These are phyloP conservation scores for Atta colombica DNA, from an alignment of 1,140 invertebrate species.

Conservation along the genomic window DNA sequence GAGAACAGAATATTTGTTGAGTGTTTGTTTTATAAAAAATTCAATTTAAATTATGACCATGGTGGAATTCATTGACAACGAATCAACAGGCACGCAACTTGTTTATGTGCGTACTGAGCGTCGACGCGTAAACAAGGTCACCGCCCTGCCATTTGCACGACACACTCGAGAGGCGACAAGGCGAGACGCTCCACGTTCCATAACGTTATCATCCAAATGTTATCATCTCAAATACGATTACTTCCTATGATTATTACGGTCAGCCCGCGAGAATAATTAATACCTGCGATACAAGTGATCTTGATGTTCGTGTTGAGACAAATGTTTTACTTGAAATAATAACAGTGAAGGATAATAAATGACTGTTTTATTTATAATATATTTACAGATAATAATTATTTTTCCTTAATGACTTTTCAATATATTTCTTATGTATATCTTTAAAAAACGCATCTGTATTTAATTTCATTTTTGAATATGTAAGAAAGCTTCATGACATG, in stretches of 20 bases:
- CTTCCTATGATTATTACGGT: conserved; percentile 23
- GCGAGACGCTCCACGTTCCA: not conserved
- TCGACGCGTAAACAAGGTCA: not conserved
- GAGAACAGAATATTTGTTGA: not conserved
- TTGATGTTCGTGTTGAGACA: not conserved
- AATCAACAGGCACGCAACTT: not conserved
- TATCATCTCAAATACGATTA: not conserved
- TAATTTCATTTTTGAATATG: too few relatives aligned
- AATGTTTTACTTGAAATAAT: not conserved
- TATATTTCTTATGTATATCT: too few relatives aligned
- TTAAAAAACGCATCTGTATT: too few relatives aligned
- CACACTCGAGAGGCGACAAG: not conserved
- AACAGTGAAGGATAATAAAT: not conserved
- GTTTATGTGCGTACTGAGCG: not conserved
- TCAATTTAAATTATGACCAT: not conserved
- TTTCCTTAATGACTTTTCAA: not conserved
- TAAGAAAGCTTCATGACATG: too few relatives aligned
- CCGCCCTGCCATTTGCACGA: not conserved
- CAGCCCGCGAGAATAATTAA: not conserved
- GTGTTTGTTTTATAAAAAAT: not conserved
- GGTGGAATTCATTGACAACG: not conserved
- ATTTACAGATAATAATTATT: not conserved
- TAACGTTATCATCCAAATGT: not conserved
- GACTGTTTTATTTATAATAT: not conserved
- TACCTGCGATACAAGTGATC: not conserved